A percentile compares a stretch with the other conserved stretches of the same genome.
Conservation (phyloP, 2,888 invertebrate genomes). For the Craniophora ligustri region DNA sequence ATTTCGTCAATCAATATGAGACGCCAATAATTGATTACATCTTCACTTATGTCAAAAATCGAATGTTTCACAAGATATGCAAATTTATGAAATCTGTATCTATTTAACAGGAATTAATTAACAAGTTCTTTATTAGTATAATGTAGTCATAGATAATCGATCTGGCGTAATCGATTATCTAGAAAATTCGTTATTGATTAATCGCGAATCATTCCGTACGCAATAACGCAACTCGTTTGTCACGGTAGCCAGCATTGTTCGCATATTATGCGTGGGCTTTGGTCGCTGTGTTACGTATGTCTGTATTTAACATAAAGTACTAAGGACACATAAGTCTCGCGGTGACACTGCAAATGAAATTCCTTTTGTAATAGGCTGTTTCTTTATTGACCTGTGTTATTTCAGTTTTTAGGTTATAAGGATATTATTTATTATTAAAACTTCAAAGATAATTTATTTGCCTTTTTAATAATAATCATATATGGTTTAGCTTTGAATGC, state of each 20-base stretch:
- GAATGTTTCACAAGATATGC: not conserved
- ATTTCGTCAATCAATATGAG: not conserved
- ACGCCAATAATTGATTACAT: no score
- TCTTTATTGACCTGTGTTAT: not conserved
- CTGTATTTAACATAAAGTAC: slow-evolving; percentile 19
- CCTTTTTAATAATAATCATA: no score
- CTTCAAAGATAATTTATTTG: no score
- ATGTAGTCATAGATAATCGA: no score
- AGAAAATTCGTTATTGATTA: slow-evolving; percentile 2
- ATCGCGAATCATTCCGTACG: slow-evolving; percentile 10
- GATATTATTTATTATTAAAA: no score
- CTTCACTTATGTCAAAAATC: not conserved
- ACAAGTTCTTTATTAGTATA: not conserved
- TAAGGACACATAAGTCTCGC: slow-evolving; percentile 1
- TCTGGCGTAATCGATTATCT: not conserved
- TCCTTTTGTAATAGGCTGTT: not conserved
- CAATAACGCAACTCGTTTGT: slow-evolving; percentile 11
- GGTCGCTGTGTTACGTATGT: slow-evolving; percentile 13
- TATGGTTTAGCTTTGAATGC: no score
- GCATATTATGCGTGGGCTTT: slow-evolving; percentile 35
- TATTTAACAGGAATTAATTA: not conserved
- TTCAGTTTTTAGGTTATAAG: not conserved
- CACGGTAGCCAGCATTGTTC: slow-evolving; percentile 13
- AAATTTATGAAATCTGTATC: not conserved
- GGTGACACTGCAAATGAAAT: slow-evolving; percentile 6